These are phyloP conservation scores for Nannoperca australis DNA, from an alignment of 2,797 vertebrate genomes.

Conservation along the genomic window DNA sequence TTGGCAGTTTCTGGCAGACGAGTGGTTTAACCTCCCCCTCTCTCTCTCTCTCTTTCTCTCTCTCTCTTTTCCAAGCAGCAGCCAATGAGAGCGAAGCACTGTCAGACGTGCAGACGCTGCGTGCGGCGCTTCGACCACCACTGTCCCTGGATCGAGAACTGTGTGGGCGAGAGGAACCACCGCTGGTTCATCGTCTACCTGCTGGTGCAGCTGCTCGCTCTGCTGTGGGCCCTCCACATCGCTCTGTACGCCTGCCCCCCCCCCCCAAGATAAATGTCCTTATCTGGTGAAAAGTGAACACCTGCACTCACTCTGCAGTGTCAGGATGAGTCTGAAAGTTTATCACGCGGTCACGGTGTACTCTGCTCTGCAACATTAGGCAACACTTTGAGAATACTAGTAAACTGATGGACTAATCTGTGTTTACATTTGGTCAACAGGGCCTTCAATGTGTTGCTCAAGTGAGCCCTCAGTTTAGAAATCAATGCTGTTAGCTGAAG, in stretches of 20 bases:
- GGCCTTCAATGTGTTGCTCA: slow-evolving; percentile 17
- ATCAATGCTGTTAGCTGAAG: not conserved
- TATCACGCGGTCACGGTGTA: not conserved
- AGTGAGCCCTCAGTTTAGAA: not conserved
- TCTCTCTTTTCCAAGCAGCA: slow-evolving; percentile 82
- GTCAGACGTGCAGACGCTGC: slow-evolving; percentile 88
- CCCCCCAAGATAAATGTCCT: not conserved
- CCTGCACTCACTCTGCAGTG: not conserved
- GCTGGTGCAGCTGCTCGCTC: slow-evolving; percentile 86
- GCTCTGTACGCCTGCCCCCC: slow-evolving; percentile 87
- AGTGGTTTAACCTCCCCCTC: not conserved
- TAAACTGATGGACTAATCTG: not conserved
- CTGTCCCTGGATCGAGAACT: slow-evolving; percentile 96
- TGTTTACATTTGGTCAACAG: slow-evolving; percentile 1
- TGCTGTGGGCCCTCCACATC: slow-evolving; percentile 89
- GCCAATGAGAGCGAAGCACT: slow-evolving; percentile 93
- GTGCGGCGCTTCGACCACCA: slow-evolving; percentile 94
- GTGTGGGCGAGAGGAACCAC: slow-evolving; percentile 93
- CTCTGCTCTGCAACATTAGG: slow-evolving; percentile 1
- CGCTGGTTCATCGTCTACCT: slow-evolving; percentile 91
- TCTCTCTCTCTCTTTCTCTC: not conserved
- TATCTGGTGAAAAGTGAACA: not conserved
- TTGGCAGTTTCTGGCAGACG: not conserved
- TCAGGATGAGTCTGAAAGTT: rapidly evolving
- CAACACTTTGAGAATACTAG: not conserved